These are phyloP conservation scores for Haemorhous mexicanus DNA, from an alignment of 2,113 vertebrate species.

Conservation along the genomic window DNA sequence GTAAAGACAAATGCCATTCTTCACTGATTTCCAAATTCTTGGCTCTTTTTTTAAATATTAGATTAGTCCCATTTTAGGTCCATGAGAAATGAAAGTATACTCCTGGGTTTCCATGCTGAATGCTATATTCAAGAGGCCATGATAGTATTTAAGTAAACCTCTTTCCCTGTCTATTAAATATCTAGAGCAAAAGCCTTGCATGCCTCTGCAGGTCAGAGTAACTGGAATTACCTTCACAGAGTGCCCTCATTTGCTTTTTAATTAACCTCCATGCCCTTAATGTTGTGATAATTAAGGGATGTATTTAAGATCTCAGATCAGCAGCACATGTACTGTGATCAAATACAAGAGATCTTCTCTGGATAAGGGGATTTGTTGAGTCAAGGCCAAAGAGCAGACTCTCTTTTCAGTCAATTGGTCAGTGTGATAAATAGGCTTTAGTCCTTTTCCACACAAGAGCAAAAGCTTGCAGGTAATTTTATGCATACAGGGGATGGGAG, in stretches of 20 bases:
- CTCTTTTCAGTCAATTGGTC: background rate
- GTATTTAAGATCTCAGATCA: background rate
- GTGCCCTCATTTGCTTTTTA: constrained; percentile 20
- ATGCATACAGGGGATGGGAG: rapidly evolving
- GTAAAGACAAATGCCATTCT: background rate
- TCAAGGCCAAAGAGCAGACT: background rate
- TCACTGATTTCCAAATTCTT: background rate
- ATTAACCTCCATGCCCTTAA: constrained; percentile 25
- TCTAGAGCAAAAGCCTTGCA: background rate
- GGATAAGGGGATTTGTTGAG: background rate
- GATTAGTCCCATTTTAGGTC: background rate
- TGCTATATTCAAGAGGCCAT: background rate
- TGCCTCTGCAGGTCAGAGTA: background rate
- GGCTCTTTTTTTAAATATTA: background rate
- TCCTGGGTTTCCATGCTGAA: background rate
- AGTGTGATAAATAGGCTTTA: background rate
- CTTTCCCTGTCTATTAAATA: background rate
- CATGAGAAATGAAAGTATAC: background rate
- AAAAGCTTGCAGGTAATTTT: background rate
- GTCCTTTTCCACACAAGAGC: background rate
- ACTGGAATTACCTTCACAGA: background rate
- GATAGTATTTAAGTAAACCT: background rate
- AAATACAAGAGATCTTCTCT: background rate
- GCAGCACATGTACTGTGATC: background rate
- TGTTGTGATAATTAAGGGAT: background rate